phyloP scores from a whole-genome alignment of 2,113 vertebrate species.

The Periophthalmodon schlosseri region DNA sequence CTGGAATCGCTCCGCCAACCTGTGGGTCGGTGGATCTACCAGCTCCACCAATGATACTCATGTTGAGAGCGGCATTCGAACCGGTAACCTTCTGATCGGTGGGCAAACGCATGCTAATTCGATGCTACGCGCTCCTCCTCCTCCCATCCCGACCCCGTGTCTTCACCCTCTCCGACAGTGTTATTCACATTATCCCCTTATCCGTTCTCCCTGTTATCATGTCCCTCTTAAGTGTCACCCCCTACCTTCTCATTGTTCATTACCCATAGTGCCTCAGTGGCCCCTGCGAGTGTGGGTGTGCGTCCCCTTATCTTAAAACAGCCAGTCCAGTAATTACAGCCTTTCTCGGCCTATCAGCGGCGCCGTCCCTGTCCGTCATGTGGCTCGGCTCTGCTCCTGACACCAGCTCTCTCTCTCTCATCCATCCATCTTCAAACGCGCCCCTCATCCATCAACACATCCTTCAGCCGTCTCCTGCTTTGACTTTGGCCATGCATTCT shows the following conservation, averaged over 20 bases:
- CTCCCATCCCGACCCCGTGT: neutral
- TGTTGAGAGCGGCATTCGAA: too few relatives aligned
- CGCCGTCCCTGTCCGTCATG: constrained; percentile 40
- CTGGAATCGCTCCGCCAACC: too few relatives aligned
- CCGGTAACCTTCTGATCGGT: too few relatives aligned
- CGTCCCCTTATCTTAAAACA: constrained; percentile 48
- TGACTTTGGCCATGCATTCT: neutral
- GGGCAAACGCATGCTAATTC: too few relatives aligned
- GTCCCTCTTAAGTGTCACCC: constrained; percentile 58
- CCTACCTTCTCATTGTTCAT: constrained; percentile 57
- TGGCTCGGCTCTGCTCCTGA: neutral
- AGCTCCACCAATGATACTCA: too few relatives aligned
- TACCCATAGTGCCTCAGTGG: constrained; percentile 44
- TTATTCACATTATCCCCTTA: constrained; percentile 43
- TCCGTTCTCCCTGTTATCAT: constrained; percentile 45
- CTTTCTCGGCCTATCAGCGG: constrained; percentile 39
- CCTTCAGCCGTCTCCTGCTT: neutral
- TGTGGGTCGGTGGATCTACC: too few relatives aligned
- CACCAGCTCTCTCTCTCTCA: constrained; percentile 1
- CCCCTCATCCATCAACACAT: neutral
- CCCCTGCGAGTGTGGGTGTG: constrained; percentile 25
- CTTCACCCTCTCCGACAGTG: constrained; percentile 33
- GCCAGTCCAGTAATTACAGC: constrained; percentile 54
- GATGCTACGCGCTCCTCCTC: too few relatives aligned
- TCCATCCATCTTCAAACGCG: neutral